Percentiles rank a stretch among this genome's conserved stretches.
Evolutionary conservation across 2,888 invertebrate genomes (phyloP).

Genomic region (Ennomos quercinarius): DNA sequence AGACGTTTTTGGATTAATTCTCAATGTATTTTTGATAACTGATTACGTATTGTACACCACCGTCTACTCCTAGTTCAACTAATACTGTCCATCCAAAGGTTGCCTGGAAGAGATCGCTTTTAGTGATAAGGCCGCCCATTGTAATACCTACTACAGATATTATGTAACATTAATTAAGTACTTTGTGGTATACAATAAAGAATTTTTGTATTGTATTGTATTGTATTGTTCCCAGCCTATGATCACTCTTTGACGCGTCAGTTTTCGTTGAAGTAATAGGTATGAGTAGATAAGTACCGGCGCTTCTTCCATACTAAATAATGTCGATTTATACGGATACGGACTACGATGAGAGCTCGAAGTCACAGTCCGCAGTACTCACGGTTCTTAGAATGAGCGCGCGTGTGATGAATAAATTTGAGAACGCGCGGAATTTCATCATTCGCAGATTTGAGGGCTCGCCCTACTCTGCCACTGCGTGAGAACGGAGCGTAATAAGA

Average conservation of each 20-base stretch:
- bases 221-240: conserved; percentile 59
- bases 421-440: conserved; percentile 77
- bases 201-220: no score
- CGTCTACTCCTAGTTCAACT: no score
- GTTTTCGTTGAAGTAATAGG: conserved; percentile 70
- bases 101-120: no score
- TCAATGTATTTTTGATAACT: no score
- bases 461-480: conserved; percentile 57
- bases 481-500: conserved; percentile 55
- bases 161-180: no score
- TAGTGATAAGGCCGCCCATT: no score
- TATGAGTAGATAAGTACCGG: conserved; percentile 64
- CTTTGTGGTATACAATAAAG: no score
- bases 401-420: conserved; percentile 82
- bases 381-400: conserved; percentile 76
- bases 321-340: conserved; percentile 75
- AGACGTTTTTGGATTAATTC: no score
- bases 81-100: no score
- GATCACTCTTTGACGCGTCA: conserved; percentile 72
- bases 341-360: conserved; percentile 67
- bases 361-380: conserved; percentile 43
- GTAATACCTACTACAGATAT: no score
- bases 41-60: no score
- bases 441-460: conserved; percentile 78
- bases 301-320: conserved; percentile 76